These are phyloP conservation scores for Capra hircus DNA, from an alignment of 2,113 vertebrate species.

Conservation along the genomic window DNA sequence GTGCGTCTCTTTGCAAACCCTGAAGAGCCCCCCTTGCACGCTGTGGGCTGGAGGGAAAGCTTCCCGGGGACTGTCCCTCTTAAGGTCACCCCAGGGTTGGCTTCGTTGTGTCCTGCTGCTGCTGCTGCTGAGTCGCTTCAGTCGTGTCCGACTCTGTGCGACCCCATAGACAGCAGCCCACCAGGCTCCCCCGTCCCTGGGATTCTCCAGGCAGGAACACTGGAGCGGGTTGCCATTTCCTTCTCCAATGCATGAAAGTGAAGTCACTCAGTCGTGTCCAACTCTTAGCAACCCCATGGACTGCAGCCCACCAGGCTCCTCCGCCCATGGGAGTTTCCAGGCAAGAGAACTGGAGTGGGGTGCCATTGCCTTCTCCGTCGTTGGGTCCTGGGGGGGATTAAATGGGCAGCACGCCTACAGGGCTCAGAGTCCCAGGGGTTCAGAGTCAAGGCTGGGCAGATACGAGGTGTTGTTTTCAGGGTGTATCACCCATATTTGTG, in stretches of 20 bases:
- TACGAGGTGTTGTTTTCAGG: neutral
- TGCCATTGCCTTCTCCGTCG: rapidly evolving
- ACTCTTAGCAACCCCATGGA: no score
- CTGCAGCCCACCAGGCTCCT: no score
- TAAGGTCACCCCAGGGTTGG: neutral
- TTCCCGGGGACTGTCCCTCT: rapidly evolving
- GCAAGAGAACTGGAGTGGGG: no score
- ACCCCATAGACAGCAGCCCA: no score
- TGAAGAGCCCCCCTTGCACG: rapidly evolving
- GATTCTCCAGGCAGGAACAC: no score
- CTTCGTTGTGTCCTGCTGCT: rapidly evolving
- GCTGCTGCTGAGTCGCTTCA: no score
- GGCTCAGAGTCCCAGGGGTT: neutral
- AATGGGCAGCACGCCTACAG: rapidly evolving
- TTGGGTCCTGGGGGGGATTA: neutral
- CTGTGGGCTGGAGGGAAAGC: neutral
- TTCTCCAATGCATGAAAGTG: no score
- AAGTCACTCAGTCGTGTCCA: rapidly evolving
- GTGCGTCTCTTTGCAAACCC: neutral
- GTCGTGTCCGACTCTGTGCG: rapidly evolving
- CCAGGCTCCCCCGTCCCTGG: no score
- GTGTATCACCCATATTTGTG: neutral
- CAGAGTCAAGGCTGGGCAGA: neutral
- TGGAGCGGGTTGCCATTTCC: no score
- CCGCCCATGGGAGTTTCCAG: no score